Evolutionary conservation across 2,888 invertebrate species (phyloP), one percentile per base, ranked within the genome.

Genomic region (Phanerotoma sp.): DNA sequence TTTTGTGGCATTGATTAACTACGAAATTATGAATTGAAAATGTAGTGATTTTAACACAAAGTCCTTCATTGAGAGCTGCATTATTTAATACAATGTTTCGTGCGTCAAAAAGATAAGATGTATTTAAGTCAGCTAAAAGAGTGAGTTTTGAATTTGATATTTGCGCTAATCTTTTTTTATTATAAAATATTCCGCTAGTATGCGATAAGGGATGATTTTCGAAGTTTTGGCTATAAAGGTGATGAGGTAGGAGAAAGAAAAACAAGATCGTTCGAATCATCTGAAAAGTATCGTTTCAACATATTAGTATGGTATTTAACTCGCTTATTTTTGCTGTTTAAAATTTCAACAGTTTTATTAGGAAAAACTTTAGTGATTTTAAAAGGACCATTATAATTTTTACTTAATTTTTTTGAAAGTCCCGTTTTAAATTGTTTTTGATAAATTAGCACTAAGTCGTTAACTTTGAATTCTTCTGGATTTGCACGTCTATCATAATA

Each of bases 401-500:
- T 16, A 5, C 41, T 13, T 28, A 51, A 21, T 42, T 51, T 51
- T 18, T 51, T 42, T 45, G 25, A 25, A 6, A 25, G 7, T 25
- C 25, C 25, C 25, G 25, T 5, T 25, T 25, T 25, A 6, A 25
- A 6, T 25, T 25, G 25, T 25, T 25, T 25, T 25, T 25, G 25
- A 25, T 25, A 7, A 25, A 25, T 25, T 25, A 25, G 25, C 7
- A 25, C 25, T 25, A 25, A 25, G 25, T 25, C 25, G 25, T 25
- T 25, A 7, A 25, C 7, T 33, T 63, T 54, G 41, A 55, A 63
- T 44, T 60, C 18, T 10, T 44, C 18, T 9, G 51, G 21, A 21
- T 64, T 51, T 10, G 33, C 21, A 10, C 54, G 54, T 37, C 55
- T 50, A 51, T 67, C 65, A 50, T 64, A 65, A 22, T 61, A 54